Conservation (phyloP, 2,113 vertebrate species). For the Tupaia tana region DNA sequence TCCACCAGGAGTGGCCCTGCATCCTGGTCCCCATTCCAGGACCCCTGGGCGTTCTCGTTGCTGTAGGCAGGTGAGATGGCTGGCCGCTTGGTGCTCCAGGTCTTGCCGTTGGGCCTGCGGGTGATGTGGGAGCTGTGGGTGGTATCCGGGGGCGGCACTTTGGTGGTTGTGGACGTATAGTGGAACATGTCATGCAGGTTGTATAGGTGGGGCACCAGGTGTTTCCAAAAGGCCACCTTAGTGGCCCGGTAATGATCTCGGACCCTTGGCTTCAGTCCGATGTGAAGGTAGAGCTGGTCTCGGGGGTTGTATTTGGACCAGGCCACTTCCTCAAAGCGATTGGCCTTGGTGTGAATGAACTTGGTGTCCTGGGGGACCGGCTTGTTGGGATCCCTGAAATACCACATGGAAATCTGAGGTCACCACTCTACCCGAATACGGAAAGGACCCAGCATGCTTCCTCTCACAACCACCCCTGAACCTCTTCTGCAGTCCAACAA, state of each 20-base stretch:
- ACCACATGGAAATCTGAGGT: conserved; percentile 76
- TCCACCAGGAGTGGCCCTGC: conserved; percentile 94
- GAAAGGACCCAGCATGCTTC: conserved; percentile 41
- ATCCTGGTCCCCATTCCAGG: conserved; percentile 93
- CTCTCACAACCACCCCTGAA: conserved; percentile 22
- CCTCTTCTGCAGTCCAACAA: not conserved
- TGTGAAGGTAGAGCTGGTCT: conserved; percentile 98
- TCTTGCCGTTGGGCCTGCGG: conserved; percentile 94
- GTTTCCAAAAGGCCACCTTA: conserved; percentile 99
- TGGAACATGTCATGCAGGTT: conserved; percentile 99
- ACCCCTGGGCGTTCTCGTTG: conserved; percentile 92
- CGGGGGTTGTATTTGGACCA: conserved; percentile 99
- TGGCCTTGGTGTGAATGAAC: conserved; percentile 99
- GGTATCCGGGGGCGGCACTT: conserved; percentile 94
- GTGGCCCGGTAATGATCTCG: conserved; percentile 99
- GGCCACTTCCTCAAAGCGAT: conserved; percentile 98
- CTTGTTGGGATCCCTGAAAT: conserved; percentile 96
- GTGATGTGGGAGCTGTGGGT: conserved; percentile 97
- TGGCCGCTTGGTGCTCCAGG: conserved; percentile 97
- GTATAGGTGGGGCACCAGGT: conserved; percentile 98
- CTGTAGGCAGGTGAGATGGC: conserved; percentile 97
- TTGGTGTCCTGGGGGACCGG: conserved; percentile 99
- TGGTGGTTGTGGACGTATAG: conserved; percentile 98
- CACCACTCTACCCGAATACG: conserved; percentile 61
- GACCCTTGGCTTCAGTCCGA: conserved; percentile 97